These are phyloP conservation scores for Rostratula benghalensis DNA, from an alignment of 2,113 vertebrate species.

Conservation along the genomic window DNA sequence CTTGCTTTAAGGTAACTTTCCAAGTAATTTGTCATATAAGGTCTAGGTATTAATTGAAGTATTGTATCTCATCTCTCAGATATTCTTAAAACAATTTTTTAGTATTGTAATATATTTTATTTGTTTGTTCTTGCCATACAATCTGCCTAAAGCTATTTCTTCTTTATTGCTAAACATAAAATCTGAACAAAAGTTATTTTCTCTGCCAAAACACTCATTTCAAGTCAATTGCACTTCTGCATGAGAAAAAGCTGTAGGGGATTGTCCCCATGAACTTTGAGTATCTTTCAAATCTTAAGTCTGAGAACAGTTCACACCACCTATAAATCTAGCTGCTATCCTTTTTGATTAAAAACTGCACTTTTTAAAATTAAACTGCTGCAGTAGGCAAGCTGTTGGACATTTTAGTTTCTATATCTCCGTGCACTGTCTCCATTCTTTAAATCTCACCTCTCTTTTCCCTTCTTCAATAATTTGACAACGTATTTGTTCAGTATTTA, in stretches of 20 bases:
- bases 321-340: background rate
- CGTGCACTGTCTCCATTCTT: background rate
- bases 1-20: background rate
- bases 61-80: background rate
- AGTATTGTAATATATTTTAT: background rate
- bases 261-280: slow-evolving; percentile 8
- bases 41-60: background rate
- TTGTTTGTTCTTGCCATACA: background rate
- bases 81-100: background rate
- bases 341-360: background rate
- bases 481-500: background rate
- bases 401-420: background rate
- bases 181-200: background rate
- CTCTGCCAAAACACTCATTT: background rate
- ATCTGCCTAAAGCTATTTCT: slow-evolving; percentile 14
- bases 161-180: slow-evolving; percentile 15
- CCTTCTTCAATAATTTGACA: background rate
- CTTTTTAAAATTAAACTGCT: background rate
- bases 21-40: background rate
- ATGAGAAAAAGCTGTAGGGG: background rate
- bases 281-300: background rate
- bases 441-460: background rate
- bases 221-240: background rate
- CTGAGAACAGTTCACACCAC: background rate
- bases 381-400: background rate